Evolutionary conservation across 1,140 invertebrate genomes (phyloP).

Genomic region (Bombus cullumanus): DNA sequence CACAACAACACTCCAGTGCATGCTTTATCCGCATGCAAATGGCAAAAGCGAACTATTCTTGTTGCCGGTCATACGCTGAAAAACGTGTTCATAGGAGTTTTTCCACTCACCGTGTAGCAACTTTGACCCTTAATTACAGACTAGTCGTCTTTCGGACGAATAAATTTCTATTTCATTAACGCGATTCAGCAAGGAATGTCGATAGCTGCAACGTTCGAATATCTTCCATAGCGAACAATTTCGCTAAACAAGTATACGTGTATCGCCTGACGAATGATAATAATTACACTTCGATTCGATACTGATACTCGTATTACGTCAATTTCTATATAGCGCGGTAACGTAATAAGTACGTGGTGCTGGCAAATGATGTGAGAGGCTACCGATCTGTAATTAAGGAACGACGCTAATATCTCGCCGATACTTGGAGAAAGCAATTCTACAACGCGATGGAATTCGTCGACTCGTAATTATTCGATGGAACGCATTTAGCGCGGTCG

Average conservation of each 20-base stretch:
- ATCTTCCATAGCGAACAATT: too few species aligned
- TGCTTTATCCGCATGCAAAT: not conserved
- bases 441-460: not conserved
- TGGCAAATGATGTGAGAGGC: not conserved
- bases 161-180: not conserved
- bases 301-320: too few species aligned
- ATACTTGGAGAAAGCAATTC: not conserved
- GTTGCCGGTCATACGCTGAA: not conserved
- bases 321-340: too few species aligned
- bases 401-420: not conserved
- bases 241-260: too few species aligned
- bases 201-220: not conserved
- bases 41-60: not conserved
- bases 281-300: too few species aligned
- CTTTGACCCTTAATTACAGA: not conserved
- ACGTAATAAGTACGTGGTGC: too few species aligned
- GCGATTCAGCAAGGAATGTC: not conserved
- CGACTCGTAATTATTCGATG: not conserved
- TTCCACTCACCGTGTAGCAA: not conserved
- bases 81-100: not conserved
- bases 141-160: not conserved
- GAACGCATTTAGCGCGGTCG: too few species aligned
- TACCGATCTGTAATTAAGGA: not conserved
- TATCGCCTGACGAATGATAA: too few species aligned
- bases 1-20: not conserved